phyloP scores from a whole-genome alignment of 2,888 invertebrate species.

The Augochlorella aurata region DNA sequence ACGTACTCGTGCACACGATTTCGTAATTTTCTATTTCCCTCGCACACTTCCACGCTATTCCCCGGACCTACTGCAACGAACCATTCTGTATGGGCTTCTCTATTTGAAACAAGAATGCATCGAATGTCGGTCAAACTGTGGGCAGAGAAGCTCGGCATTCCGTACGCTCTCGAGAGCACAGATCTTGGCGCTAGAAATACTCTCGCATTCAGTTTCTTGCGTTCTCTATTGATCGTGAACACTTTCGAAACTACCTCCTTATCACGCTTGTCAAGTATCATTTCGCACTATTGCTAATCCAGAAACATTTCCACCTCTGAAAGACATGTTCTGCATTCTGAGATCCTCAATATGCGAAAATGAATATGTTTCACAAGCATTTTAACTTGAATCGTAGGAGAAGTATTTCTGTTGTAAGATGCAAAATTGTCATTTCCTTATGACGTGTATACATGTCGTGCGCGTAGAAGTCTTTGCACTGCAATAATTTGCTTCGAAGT shows the following conservation, averaged over 20 bases:
- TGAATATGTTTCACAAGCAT: too few species aligned
- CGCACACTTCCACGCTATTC: not conserved
- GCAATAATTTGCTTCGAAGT: not conserved
- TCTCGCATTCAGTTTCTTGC: constrained; percentile 2
- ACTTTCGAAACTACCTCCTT: not conserved
- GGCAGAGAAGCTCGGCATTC: not conserved
- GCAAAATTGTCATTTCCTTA: too few species aligned
- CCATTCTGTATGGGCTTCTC: constrained; percentile 3
- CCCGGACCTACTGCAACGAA: not conserved
- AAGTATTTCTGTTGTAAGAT: too few species aligned
- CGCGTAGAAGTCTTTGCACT: not conserved
- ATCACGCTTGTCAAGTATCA: not conserved
- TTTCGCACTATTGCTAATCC: not conserved
- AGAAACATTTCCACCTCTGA: too few species aligned
- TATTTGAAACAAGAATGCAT: constrained; percentile 25
- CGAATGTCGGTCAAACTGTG: constrained; percentile 21
- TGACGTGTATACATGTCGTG: too few species aligned
- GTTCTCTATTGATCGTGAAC: not conserved
- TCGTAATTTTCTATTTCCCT: not conserved
- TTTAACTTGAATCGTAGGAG: too few species aligned
- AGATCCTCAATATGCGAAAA: too few species aligned
- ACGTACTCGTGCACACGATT: not conserved
- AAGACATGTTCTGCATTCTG: too few species aligned
- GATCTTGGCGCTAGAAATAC: constrained; percentile 7
- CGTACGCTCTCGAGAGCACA: not conserved